Base-by-base conservation (phyloP, 2,888 invertebrate genomes). In the Drosophila aldrichi region DNA sequence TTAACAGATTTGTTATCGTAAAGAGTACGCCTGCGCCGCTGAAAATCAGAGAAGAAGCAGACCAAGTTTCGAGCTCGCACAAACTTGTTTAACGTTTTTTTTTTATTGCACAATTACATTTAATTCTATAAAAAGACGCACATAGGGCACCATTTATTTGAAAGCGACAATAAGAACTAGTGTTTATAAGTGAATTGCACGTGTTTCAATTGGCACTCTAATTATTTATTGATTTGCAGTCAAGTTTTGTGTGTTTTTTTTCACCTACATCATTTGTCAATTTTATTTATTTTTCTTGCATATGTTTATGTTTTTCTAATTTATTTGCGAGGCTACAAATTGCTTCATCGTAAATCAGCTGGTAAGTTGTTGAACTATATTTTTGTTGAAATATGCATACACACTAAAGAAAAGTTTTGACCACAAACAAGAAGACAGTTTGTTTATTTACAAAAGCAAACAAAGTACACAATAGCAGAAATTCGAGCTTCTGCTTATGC, bases 41-140 rank as follows among this genome's bases (percentile, higher is more conserved):
- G 3, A 43, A 52, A 73, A 34, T 25, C 16, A 12, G 16, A 51
- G 59, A 69, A 60, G 79, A 70, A 70, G 70, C 34, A 70, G 54
- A 70, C 51, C 16, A 46, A 59, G 56, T 56, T 58, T 79, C 34
- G 46, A 70, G 79, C 77, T 61, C 75, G 70, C 77, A 77, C 66
- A 63, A 74, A 71, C 69, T 82, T 85, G 77, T 85, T 83, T 85
- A 83, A 83, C 85, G 85, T 88, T 83, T 74, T 79, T 71, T 71
- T 83, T 66, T 77, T 79, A 77, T 74, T 79, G 77, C 77, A 77
- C 77, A 77, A 79, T 77, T 79, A 66, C 48, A 74, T 74, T 77
- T 70, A 58, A 77, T 77, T 77, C 65, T 32, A 62, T 54, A 78
- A 63, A 79, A 74, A 61, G 10, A 63, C 49, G 70, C 74, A 79